These are phyloP conservation scores for Dicrurus megarhynchus DNA, from an alignment of 2,113 vertebrate species.

Conservation along the genomic window DNA sequence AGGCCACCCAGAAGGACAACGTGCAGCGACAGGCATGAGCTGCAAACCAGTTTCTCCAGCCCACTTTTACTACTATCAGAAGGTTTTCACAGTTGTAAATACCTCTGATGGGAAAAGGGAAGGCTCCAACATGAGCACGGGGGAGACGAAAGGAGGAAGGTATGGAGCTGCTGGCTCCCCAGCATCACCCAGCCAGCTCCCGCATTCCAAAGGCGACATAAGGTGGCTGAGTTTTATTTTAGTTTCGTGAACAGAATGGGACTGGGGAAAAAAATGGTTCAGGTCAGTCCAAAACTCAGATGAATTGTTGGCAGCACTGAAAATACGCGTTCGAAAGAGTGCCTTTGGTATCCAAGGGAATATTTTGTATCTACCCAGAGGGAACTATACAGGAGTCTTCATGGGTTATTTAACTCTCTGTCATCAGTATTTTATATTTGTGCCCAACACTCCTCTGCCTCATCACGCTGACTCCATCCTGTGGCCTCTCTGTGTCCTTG, in stretches of 20 bases:
- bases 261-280: not conserved
- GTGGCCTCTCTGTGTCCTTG: rapidly evolving
- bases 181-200: not conserved
- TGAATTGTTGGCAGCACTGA: not conserved
- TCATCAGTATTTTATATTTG: not conserved
- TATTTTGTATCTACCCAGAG: not conserved
- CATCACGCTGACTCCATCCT: not conserved
- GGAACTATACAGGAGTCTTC: not conserved
- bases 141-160: not conserved
- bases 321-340: not conserved
- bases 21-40: rapidly evolving
- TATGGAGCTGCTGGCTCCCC: not conserved
- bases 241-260: not conserved
- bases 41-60: not conserved
- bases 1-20: not conserved
- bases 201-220: not conserved
- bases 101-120: not conserved
- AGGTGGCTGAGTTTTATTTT: not conserved
- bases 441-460: not conserved
- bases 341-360: not conserved
- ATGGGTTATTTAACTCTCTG: not conserved
- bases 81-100: not conserved
- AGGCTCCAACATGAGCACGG: not conserved
- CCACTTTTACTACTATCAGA: not conserved
- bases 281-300: not conserved